Percentiles rank a stretch among this genome's conserved stretches.
Evolutionary conservation across 2,113 vertebrate genomes (phyloP).

Genomic region (Heteronetta atricapilla): DNA sequence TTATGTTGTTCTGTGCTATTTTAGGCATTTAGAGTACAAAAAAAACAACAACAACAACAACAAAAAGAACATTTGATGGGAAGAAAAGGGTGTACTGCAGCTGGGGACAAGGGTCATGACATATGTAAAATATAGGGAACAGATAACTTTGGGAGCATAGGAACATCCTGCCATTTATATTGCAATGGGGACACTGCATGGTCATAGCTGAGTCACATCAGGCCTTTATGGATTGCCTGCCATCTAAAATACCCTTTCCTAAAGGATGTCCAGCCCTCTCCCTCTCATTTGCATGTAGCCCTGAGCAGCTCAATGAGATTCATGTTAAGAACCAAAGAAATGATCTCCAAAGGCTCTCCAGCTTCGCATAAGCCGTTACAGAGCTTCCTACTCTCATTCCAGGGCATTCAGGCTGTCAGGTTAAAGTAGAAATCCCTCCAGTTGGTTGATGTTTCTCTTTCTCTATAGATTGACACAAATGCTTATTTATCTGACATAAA

Average conservation of each 20-base stretch:
- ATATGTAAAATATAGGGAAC: fast-evolving
- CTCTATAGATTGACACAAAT: neutral
- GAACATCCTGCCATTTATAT: neutral
- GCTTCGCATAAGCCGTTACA: neutral
- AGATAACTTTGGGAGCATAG: neutral
- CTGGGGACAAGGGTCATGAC: neutral
- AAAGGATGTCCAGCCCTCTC: neutral
- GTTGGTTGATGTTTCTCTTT: neutral
- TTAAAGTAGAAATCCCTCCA: neutral
- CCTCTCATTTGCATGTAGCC: neutral
- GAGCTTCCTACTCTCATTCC: neutral
- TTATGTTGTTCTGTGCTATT: neutral
- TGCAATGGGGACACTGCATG: neutral
- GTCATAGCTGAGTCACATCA: neutral
- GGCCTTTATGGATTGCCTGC: neutral
- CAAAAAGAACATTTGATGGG: neutral
- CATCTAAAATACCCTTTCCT: neutral
- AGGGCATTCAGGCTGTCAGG: neutral
- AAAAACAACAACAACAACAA: neutral
- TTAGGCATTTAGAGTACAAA: neutral
- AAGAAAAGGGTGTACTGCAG: neutral
- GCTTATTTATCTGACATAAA: neutral
- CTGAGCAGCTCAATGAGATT: neutral
- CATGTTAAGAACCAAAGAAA: neutral
- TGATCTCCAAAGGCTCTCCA: neutral